Percentiles rank a stretch among this genome's conserved stretches.
Conservation (phyloP, 2,888 invertebrate genomes). For the Chesias legatella region DNA sequence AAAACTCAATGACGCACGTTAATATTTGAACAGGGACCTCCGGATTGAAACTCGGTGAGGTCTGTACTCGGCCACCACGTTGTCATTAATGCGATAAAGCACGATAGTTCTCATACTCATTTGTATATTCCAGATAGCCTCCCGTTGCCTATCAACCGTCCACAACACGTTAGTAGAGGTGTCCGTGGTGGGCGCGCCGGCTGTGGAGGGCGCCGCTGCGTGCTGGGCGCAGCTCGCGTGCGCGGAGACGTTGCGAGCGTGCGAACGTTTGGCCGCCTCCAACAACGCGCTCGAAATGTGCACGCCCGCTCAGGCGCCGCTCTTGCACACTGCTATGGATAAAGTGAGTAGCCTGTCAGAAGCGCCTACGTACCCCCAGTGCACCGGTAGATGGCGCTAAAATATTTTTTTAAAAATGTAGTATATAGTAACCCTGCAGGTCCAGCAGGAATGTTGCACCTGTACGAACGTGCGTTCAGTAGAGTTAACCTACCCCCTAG, state of each 20-base stretch:
- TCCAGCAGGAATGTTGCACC: neutral
- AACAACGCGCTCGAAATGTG: constrained; percentile 85
- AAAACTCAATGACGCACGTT: too few species aligned
- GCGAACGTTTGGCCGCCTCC: constrained; percentile 83
- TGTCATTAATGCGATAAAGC: too few species aligned
- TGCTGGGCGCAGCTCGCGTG: constrained; percentile 97
- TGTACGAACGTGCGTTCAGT: neutral
- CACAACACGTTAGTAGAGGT: constrained; percentile 94
- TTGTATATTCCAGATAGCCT: constrained; percentile 84
- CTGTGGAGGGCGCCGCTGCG: constrained; percentile 90
- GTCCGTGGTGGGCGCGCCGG: constrained; percentile 87
- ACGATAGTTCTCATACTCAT: neutral
- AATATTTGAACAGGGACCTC: too few species aligned
- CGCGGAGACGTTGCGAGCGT: constrained; percentile 91
- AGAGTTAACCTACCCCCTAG: too few species aligned
- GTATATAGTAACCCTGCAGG: too few species aligned
- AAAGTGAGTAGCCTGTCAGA: constrained; percentile 85
- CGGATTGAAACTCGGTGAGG: too few species aligned
- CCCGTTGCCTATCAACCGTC: constrained; percentile 92
- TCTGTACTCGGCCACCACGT: too few species aligned
- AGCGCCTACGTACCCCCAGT: too few species aligned
- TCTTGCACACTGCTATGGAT: constrained; percentile 86
- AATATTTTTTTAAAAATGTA: too few species aligned
- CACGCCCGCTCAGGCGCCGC: constrained; percentile 90
- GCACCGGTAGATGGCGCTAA: neutral